A percentile compares a stretch with the other conserved stretches of the same genome.
These are phyloP conservation scores for Lophius americanus DNA, from an alignment of 2,797 vertebrate genomes.

Conservation along the genomic window DNA sequence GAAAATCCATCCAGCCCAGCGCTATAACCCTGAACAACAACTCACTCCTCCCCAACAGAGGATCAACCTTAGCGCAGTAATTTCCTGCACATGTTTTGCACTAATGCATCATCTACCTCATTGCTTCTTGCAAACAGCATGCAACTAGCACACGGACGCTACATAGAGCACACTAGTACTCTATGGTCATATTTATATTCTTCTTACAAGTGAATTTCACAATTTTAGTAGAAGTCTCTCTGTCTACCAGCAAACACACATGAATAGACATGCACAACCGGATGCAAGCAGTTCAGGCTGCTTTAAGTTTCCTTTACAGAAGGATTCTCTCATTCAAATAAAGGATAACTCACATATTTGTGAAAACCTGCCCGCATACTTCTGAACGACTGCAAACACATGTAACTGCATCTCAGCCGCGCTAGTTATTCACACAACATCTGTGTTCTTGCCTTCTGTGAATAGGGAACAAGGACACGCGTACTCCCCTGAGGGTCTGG, in stretches of 20 bases:
- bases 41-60: too few relatives aligned
- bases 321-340: neutral
- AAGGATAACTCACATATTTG: neutral
- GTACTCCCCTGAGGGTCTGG: conserved; percentile 53
- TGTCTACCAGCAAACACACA: conserved; percentile 1
- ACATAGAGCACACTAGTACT: too few relatives aligned
- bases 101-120: too few relatives aligned
- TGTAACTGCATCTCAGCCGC: conserved; percentile 11
- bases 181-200: too few relatives aligned
- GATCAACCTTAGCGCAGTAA: too few relatives aligned
- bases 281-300: neutral
- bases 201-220: too few relatives aligned
- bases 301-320: neutral
- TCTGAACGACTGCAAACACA: neutral
- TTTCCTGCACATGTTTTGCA: too few relatives aligned
- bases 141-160: too few relatives aligned
- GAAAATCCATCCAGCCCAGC: too few relatives aligned
- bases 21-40: too few relatives aligned
- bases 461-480: conserved; percentile 42
- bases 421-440: conserved; percentile 11
- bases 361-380: neutral
- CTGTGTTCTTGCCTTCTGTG: conserved; percentile 32
- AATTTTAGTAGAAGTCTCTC: neutral
- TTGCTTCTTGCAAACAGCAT: too few relatives aligned
- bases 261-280: neutral